phyloP scores from a whole-genome alignment of 2,113 vertebrate genomes.

The Podarcis cretensis region DNA sequence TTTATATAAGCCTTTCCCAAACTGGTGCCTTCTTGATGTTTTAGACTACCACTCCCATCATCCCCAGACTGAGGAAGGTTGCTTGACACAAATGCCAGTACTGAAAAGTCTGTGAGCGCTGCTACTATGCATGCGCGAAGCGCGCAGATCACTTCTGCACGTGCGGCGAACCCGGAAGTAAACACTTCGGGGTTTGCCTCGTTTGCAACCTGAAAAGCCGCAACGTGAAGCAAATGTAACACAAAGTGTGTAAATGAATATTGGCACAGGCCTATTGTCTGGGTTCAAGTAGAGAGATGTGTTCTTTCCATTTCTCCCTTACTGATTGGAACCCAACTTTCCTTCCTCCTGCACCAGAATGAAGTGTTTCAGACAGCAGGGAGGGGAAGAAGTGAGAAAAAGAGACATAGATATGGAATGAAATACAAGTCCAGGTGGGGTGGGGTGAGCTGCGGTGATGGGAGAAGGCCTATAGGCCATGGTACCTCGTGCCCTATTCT shows the following conservation, averaged over 20 bases:
- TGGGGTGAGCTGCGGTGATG: fast-evolving
- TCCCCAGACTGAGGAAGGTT: no score
- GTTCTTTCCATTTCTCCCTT: background rate
- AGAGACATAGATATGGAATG: background rate
- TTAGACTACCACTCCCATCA: no score
- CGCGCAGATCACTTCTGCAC: no score
- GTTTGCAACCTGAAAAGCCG: no score
- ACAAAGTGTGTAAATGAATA: background rate
- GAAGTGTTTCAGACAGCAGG: background rate
- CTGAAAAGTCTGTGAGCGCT: no score
- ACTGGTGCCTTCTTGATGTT: no score
- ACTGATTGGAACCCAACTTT: no score
- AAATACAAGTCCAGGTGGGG: background rate
- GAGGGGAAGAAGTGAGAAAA: background rate
- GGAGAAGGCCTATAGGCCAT: background rate
- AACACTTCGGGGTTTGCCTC: no score
- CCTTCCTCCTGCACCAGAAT: background rate
- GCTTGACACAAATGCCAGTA: no score
- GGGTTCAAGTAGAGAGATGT: background rate
- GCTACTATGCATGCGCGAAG: no score
- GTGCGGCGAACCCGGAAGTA: no score
- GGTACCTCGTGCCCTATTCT: background rate
- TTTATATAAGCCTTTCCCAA: background rate
- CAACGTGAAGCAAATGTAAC: no score
- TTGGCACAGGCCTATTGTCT: background rate